Base-by-base conservation (phyloP, 2,888 invertebrate species). In the Dusona sp. region DNA sequence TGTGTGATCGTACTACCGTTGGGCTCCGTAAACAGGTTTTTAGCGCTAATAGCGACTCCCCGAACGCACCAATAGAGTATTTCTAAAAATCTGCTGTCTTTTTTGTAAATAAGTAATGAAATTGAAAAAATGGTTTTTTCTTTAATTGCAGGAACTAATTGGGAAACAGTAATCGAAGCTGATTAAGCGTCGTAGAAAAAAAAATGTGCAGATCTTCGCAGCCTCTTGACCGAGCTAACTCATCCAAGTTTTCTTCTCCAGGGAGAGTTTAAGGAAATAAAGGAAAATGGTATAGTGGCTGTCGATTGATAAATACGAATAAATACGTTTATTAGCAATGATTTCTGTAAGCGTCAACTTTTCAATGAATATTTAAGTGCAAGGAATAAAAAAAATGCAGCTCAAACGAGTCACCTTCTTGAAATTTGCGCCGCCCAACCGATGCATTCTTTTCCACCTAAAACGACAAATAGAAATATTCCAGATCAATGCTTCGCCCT, bases 201-300 rank as follows among this genome's bases (percentile, higher is more conserved):
- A 61, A 61, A 29, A 57, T 25, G 61, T 16, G 29, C 29, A 29
- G 16, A 61, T 29, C 16, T 61, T 61, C 1, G 29, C 61, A 61
- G 61, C 61, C 29, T 61, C 61, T 29, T 13, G 16, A 61, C 22
- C 25, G 29, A 29, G 29, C 13, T 13, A 16, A 29, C 29, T 29
- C 2, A 29, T 48, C 22, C 19, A 45, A 25, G 25, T 42, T 70
- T 70, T 29, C 13, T 25, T 70, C 45, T 4, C 11, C 9, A 38
- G 0, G 42, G 6, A 13, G 25, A 45, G 29, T 38, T 38, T 38
- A 3, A 38, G 8, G 19, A 67, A 25, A n/a, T 11, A 4, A 38
- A 36, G 38, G 9, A 22, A 67, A 67, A 38, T 22, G 38, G 67
- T 67, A 67, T 9, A 67, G 38, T 67, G 67, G n/a, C 38, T 67